Conservation (phyloP, 2,888 invertebrate species). For the Antheraea assamensis region DNA sequence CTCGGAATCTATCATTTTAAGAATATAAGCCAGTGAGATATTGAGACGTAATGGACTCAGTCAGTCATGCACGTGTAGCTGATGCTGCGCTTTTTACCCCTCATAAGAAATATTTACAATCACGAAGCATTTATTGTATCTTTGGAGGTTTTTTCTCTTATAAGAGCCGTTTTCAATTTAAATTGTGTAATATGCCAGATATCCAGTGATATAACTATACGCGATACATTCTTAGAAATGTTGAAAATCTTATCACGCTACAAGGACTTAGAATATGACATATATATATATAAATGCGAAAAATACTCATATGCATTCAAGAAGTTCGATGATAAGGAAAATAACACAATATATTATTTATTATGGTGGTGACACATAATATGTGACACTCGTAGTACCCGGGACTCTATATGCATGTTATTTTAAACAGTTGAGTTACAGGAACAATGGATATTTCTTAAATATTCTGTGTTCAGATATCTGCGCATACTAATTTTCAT, state of each 20-base stretch:
- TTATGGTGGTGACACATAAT: not conserved
- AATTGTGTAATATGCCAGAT: not conserved
- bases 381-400: no score
- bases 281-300: not conserved
- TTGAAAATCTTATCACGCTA: not conserved
- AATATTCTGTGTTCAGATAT: no score
- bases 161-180: not conserved
- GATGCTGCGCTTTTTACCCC: slow-evolving; percentile 20
- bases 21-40: slow-evolving; percentile 34
- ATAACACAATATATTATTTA: not conserved
- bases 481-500: no score
- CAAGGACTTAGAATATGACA: not conserved
- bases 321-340: not conserved
- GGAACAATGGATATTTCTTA: no score
- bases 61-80: slow-evolving; percentile 35
- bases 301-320: not conserved
- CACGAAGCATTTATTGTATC: not conserved
- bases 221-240: not conserved
- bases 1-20: slow-evolving; percentile 33
- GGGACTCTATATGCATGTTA: no score
- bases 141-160: not conserved
- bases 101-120: slow-evolving; percentile 17
- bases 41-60: slow-evolving; percentile 33
- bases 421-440: no score
- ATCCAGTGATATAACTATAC: not conserved